These are phyloP conservation scores for Ia io DNA, from an alignment of 2,113 vertebrate genomes.

Conservation along the genomic window DNA sequence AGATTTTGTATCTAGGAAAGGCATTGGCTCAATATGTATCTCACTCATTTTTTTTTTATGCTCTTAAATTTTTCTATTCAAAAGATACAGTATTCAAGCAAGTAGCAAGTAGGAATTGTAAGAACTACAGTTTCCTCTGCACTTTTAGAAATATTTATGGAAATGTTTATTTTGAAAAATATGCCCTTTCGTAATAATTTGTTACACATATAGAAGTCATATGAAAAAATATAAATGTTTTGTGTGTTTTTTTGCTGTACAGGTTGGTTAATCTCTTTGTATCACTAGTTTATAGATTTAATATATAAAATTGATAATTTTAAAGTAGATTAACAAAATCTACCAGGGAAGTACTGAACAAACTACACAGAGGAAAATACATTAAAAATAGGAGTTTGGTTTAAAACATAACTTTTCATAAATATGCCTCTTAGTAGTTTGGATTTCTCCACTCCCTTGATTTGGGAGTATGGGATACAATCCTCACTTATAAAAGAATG, in stretches of 20 bases:
- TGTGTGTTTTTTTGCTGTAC: background rate
- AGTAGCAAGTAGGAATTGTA: background rate
- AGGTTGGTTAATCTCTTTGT: background rate
- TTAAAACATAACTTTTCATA: background rate
- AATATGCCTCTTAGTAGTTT: background rate
- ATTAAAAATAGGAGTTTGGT: background rate
- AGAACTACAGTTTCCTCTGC: background rate
- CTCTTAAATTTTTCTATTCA: background rate
- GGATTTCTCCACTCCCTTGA: background rate
- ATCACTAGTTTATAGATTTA: background rate
- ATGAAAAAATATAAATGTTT: background rate
- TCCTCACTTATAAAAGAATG: background rate
- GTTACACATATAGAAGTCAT: background rate
- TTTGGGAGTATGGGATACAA: background rate
- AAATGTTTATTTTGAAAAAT: background rate
- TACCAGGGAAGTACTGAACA: background rate
- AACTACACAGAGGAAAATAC: background rate
- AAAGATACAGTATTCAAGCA: background rate
- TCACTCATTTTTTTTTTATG: background rate
- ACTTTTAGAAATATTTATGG: background rate
- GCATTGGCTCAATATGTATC: background rate
- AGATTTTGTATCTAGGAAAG: constrained; percentile 4
- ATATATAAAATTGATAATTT: constrained; percentile 17
- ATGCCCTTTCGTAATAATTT: background rate
- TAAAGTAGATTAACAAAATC: constrained; percentile 6